Percentiles rank a stretch among this genome's conserved stretches.
These are phyloP conservation scores for Pristionchus entomophagus DNA, from an alignment of 2,888 invertebrate species.

Conservation along the genomic window DNA sequence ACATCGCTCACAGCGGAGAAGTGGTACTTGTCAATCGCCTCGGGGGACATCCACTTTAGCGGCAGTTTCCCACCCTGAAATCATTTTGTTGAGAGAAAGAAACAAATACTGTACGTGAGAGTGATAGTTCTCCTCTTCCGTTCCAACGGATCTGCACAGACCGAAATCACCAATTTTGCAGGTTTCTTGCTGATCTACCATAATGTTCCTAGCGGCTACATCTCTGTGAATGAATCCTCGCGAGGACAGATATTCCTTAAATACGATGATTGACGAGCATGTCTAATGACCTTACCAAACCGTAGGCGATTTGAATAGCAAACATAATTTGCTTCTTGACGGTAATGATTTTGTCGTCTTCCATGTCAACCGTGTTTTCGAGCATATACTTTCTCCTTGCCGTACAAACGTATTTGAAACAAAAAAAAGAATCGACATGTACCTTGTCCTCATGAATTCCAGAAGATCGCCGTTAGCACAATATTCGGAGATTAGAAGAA, in stretches of 20 bases:
- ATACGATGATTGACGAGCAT: background rate
- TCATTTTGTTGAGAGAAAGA: constrained; percentile 22
- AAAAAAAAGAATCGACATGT: background rate
- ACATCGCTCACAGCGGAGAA: constrained; percentile 31
- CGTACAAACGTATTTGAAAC: background rate
- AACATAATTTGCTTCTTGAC: constrained; percentile 11
- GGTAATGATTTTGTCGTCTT: background rate
- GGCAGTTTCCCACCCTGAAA: constrained; percentile 35
- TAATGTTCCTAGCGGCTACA: constrained; percentile 30
- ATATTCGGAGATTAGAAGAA: constrained; percentile 30
- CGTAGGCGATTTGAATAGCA: constrained; percentile 8
- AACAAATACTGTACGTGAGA: background rate
- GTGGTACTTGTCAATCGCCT: constrained; percentile 16
- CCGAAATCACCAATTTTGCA: constrained; percentile 38
- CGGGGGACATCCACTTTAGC: constrained; percentile 40
- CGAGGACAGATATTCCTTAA: constrained; percentile 1
- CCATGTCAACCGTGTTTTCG: background rate
- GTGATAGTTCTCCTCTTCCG: constrained; percentile 7
- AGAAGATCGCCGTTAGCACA: constrained; percentile 25
- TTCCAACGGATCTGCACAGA: background rate
- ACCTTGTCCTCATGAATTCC: background rate
- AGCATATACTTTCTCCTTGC: background rate
- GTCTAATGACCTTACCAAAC: background rate
- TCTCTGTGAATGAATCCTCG: constrained; percentile 27
- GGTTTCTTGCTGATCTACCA: constrained; percentile 17